These are phyloP conservation scores for Mirza zaza DNA, from an alignment of 2,113 vertebrate species.

Conservation along the genomic window DNA sequence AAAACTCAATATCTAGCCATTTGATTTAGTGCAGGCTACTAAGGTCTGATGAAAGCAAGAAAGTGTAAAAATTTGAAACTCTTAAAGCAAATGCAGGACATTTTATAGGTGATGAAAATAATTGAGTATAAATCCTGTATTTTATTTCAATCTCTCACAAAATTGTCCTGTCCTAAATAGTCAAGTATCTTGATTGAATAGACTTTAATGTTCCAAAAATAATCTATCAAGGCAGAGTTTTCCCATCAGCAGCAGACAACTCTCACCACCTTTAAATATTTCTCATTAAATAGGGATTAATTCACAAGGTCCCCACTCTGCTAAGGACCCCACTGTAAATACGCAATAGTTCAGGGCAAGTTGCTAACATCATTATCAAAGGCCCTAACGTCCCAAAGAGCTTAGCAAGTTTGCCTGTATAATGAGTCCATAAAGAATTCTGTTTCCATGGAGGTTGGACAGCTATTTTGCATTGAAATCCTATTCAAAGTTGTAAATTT, in stretches of 20 bases:
- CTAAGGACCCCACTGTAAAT: slow-evolving; percentile 54
- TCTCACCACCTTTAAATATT: slow-evolving; percentile 45
- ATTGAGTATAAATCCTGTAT: slow-evolving; percentile 53
- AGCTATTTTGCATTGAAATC: slow-evolving; percentile 55
- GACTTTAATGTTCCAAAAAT: slow-evolving; percentile 49
- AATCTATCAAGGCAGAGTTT: slow-evolving; percentile 52
- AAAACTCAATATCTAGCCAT: slow-evolving; percentile 51
- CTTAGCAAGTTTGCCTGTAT: slow-evolving; percentile 64
- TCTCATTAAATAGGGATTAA: slow-evolving; percentile 79
- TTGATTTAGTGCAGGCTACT: slow-evolving; percentile 56
- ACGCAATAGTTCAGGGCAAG: slow-evolving; percentile 2
- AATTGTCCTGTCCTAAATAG: slow-evolving; percentile 28
- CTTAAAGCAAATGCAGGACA: slow-evolving; percentile 15
- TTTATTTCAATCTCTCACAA: slow-evolving; percentile 63
- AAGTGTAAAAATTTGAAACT: slow-evolving; percentile 65
- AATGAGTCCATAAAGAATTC: slow-evolving; percentile 61
- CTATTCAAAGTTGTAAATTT: slow-evolving; percentile 20
- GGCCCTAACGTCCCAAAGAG: background rate
- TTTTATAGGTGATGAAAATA: slow-evolving; percentile 71
- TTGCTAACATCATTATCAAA: slow-evolving; percentile 63
- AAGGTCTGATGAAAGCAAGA: slow-evolving; percentile 54
- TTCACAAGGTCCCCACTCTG: background rate
- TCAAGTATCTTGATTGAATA: slow-evolving; percentile 36
- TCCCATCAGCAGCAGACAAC: slow-evolving; percentile 35
- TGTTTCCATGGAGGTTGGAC: slow-evolving; percentile 62